These are phyloP conservation scores for Machimus atricapillus DNA, from an alignment of 2,888 invertebrate genomes.

Conservation along the genomic window DNA sequence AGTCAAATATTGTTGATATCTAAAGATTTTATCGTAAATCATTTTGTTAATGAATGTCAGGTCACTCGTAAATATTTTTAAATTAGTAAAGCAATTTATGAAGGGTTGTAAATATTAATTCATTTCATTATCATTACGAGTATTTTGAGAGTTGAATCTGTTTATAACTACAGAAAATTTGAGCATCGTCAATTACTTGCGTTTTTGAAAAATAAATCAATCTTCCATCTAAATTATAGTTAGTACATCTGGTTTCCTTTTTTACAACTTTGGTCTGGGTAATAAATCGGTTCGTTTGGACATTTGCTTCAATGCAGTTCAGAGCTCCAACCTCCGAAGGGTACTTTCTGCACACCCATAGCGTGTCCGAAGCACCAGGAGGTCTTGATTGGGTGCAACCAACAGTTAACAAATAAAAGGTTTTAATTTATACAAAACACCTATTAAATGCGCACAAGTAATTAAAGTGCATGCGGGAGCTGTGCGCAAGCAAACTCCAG, in stretches of 20 bases:
- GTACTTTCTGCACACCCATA: not conserved
- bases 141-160: not conserved
- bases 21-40: not conserved
- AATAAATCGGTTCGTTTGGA: not conserved
- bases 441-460: not conserved
- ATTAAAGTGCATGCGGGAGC: not conserved
- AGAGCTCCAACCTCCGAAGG: not conserved
- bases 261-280: not conserved
- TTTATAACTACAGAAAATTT: not conserved
- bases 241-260: not conserved
- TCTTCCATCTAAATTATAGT: not conserved
- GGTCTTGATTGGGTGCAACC: not conserved
- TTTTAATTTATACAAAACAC: constrained; percentile 5
- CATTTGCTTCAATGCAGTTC: not conserved
- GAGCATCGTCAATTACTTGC: not conserved
- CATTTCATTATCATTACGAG: not conserved
- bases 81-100: not conserved
- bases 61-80: not conserved
- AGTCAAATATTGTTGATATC: not conserved
- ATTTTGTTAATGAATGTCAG: not conserved
- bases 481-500: not conserved
- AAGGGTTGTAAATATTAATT: not conserved
- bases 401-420: constrained; percentile 9
- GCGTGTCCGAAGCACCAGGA: not conserved
- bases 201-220: not conserved